These are phyloP conservation scores for Notamacropus eugenii DNA, from an alignment of 2,797 vertebrate species.

Conservation along the genomic window DNA sequence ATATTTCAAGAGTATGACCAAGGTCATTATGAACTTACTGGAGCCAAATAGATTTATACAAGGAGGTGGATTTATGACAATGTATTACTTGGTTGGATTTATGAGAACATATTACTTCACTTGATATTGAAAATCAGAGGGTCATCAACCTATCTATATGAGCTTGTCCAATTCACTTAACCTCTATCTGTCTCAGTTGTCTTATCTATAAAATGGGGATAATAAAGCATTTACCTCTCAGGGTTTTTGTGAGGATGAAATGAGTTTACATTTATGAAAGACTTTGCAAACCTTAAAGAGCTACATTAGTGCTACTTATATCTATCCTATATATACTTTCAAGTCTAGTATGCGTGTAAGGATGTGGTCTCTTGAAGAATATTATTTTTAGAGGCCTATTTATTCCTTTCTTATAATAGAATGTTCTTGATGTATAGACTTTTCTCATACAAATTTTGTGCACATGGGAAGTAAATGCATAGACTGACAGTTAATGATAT, in stretches of 20 bases:
- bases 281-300: neutral
- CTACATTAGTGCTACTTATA: neutral
- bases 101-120: neutral
- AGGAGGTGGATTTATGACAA: neutral
- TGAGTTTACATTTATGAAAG: neutral
- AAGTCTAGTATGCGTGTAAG: neutral
- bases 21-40: neutral
- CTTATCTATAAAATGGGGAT: neutral
- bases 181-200: neutral
- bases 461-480: neutral
- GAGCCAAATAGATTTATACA: neutral
- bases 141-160: neutral
- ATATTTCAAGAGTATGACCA: neutral
- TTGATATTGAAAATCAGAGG: neutral
- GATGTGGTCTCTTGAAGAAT: neutral
- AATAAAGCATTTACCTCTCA: neutral
- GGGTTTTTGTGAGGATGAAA: neutral
- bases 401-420: neutral
- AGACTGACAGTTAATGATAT: neutral
- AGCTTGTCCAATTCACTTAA: neutral
- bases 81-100: neutral
- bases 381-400: neutral
- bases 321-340: neutral
- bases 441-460: neutral
- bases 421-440: neutral